phyloP scores from a whole-genome alignment of 2,113 vertebrate species.

The Tragelaphus scriptus region DNA sequence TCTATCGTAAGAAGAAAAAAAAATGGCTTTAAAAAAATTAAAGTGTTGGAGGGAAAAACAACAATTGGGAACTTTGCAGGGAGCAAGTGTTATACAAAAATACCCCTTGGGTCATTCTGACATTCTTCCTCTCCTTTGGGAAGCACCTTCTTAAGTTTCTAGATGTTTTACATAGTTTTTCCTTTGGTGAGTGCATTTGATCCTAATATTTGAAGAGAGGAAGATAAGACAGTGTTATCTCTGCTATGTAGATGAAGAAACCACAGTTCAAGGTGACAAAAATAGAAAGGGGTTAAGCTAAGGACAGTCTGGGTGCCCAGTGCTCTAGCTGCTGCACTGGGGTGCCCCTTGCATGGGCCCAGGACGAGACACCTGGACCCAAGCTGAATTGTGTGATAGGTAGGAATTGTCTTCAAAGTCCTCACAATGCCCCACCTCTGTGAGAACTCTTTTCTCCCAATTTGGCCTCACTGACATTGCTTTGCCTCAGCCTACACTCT shows the following conservation, averaged over 20 bases:
- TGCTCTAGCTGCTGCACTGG: not conserved
- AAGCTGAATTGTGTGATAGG: not conserved
- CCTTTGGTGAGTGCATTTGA: not conserved
- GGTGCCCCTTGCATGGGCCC: not conserved
- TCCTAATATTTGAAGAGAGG: not conserved
- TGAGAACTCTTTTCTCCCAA: not conserved
- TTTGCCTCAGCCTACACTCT: not conserved
- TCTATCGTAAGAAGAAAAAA: not conserved
- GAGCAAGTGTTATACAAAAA: not conserved
- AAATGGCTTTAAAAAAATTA: not conserved
- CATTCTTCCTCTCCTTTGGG: not conserved
- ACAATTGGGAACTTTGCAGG: not conserved
- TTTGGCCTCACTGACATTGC: not conserved
- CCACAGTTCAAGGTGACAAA: not conserved
- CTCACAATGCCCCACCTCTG: not conserved
- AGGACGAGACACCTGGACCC: not conserved
- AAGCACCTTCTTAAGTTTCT: not conserved
- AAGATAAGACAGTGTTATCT: not conserved
- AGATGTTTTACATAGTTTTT: not conserved
- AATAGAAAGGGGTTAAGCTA: not conserved
- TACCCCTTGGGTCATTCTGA: not conserved
- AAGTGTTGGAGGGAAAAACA: not conserved
- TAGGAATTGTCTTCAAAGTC: not conserved
- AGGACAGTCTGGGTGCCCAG: not conserved
- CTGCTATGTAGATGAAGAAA: not conserved